Evolutionary conservation across 2,113 vertebrate species (phyloP), one percentile per base, ranked within the genome.

Genomic region (Zosterops hypoxanthus): DNA sequence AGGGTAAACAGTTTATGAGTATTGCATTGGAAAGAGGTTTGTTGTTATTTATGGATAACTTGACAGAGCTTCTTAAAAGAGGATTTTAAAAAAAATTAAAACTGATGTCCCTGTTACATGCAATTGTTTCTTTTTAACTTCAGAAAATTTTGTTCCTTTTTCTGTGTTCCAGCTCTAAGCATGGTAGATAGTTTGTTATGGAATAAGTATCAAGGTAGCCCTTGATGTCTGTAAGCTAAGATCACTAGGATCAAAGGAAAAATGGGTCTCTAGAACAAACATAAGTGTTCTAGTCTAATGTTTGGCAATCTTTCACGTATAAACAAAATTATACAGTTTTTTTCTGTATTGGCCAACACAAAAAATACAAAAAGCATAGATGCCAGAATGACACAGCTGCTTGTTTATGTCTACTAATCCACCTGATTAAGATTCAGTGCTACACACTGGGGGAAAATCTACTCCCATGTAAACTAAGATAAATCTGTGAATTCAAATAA

Each of bases 31-130:
- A 63, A 90, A 69, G 52, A 10, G 2, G 42, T 71, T 89, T 68
- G 11, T 29, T 14, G 11, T 19, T 65, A 61, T 77, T 83, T 83
- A 36, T 25, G 63, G 46, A 63, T 36, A 63, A 47, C 23, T 77
- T 92, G 36, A 65, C 29, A 28, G 6, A 77, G 29, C 12, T 73
- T 88, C 23, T 70, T 36, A 59, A 66, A 88, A 86, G 39, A 29
- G 8, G 11, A 50, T 44, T 59, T 29, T 70, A 47, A 76, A 88
- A 86, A 86, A 49, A 24, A 71, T 59, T 59, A 69, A 80, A 86
- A 8, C 21, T 4, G 0, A 0, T 25, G 19, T 59, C 26, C 19
- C 19, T 66, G 11, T 6, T 73, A 31, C 21, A 10, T n/a, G 33
- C 7, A 56, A 29, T 22, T 60, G 9, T 69, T 72, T 65, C 42